phyloP scores from a whole-genome alignment of 2,113 vertebrate genomes.

The Larimichthys polyactis region DNA sequence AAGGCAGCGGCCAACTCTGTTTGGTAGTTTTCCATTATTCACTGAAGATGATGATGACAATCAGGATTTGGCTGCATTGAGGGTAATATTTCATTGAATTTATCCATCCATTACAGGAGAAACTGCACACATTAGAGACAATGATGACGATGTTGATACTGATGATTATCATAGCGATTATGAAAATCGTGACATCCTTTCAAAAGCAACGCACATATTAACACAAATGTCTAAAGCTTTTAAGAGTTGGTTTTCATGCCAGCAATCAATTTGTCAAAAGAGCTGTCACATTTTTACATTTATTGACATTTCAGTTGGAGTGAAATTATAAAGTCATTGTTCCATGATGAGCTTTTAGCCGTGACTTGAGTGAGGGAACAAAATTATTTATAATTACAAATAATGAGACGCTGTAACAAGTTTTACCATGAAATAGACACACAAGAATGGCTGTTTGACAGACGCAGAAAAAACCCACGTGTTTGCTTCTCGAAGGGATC shows the following conservation, averaged over 20 bases:
- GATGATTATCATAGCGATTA: constrained; percentile 23
- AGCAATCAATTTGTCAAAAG: constrained; percentile 28
- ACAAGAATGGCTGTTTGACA: background rate
- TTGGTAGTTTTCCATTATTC: constrained; percentile 33
- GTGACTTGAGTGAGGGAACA: background rate
- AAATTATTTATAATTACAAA: background rate
- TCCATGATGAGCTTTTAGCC: constrained; percentile 3
- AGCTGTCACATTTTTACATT: background rate
- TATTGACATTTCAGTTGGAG: constrained; percentile 8
- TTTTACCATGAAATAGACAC: background rate
- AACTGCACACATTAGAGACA: constrained; percentile 12
- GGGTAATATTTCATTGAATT: constrained; percentile 28
- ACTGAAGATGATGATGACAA: constrained; percentile 34
- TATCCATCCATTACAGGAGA: constrained; percentile 28
- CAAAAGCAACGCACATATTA: background rate
- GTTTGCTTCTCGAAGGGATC: background rate
- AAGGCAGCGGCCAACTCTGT: constrained; percentile 6
- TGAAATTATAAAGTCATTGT: constrained; percentile 20
- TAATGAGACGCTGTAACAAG: background rate
- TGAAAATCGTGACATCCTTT: constrained; percentile 15
- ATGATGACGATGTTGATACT: constrained; percentile 24
- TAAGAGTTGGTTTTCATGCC: constrained; percentile 20
- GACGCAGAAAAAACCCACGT: background rate
- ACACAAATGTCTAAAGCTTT: constrained; percentile 9
- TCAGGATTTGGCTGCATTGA: constrained; percentile 23